Evolutionary conservation across 2,113 vertebrate species (phyloP).

Genomic region (Sturnus vulgaris): DNA sequence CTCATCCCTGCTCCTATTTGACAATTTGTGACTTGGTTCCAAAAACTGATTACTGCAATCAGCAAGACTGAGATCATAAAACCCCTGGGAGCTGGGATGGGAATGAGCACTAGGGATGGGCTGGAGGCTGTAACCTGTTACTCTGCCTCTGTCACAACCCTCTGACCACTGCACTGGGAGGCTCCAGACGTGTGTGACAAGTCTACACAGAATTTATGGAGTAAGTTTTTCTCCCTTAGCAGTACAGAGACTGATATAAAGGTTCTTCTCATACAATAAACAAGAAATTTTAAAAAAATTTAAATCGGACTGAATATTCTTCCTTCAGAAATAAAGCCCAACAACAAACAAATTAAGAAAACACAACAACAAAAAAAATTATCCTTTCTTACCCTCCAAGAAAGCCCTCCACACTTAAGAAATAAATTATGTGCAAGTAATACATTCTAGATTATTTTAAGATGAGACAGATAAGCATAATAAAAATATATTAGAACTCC

Average conservation of each 20-base stretch:
- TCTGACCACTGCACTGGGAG: background rate
- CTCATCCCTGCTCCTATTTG: background rate
- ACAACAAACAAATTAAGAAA: background rate
- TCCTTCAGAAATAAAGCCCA: background rate
- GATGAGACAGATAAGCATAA: background rate
- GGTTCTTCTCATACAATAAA: background rate
- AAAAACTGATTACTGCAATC: background rate
- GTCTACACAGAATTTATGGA: background rate
- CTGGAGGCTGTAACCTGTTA: background rate
- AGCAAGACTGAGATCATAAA: background rate
- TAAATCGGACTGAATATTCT: background rate
- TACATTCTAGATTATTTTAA: slow-evolving; percentile 2
- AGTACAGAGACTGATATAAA: background rate
- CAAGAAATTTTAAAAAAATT: background rate
- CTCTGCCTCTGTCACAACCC: background rate
- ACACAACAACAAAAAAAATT: background rate
- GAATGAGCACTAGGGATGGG: background rate
- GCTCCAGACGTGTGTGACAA: background rate
- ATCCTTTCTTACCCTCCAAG: background rate
- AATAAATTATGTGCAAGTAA: background rate
- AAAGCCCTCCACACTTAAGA: background rate
- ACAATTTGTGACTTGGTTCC: background rate
- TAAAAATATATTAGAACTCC: slow-evolving; percentile 17
- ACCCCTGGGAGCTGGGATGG: background rate
- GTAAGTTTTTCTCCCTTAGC: background rate